Conservation (phyloP, 2,888 invertebrate genomes). For the Bhutanitis thaidina region DNA sequence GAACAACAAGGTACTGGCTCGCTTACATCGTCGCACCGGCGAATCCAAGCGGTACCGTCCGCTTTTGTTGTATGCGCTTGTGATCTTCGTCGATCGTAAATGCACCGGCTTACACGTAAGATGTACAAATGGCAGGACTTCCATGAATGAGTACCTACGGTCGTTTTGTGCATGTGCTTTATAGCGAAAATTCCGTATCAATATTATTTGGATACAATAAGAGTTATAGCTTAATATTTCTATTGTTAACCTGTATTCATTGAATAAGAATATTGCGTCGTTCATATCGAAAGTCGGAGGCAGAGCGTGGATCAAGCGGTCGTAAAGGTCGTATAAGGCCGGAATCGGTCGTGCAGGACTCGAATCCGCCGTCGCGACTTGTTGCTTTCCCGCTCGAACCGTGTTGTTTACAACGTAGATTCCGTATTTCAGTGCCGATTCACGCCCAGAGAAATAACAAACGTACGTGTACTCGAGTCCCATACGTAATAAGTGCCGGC, state of each 20-base stretch:
- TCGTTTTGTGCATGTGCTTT: slow-evolving; percentile 14
- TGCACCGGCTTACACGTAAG: slow-evolving; percentile 6
- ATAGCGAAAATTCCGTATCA: neutral
- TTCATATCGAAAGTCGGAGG: neutral
- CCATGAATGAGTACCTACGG: slow-evolving; percentile 1
- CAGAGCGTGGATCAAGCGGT: neutral
- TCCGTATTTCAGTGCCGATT: slow-evolving; percentile 42
- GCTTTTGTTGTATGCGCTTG: slow-evolving; percentile 45
- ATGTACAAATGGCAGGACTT: neutral
- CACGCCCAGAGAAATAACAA: slow-evolving; percentile 21
- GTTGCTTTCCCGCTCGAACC: slow-evolving; percentile 47
- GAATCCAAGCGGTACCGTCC: slow-evolving; percentile 23
- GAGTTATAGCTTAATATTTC: neutral
- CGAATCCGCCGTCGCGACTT: slow-evolving; percentile 49
- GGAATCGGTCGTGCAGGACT: slow-evolving; percentile 45
- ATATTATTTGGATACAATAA: neutral
- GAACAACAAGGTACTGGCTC: slow-evolving; percentile 25
- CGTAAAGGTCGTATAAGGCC: slow-evolving; percentile 44
- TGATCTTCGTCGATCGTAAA: too few species aligned
- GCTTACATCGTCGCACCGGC: neutral
- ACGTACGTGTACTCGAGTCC: slow-evolving; percentile 32
- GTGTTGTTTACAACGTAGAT: slow-evolving; percentile 52
- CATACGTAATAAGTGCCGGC: slow-evolving; percentile 30
- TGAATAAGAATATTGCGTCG: slow-evolving; percentile 31
- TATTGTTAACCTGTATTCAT: neutral